Evolutionary conservation across 2,113 vertebrate genomes (phyloP).

Genomic region (Callopanchax toddi): DNA sequence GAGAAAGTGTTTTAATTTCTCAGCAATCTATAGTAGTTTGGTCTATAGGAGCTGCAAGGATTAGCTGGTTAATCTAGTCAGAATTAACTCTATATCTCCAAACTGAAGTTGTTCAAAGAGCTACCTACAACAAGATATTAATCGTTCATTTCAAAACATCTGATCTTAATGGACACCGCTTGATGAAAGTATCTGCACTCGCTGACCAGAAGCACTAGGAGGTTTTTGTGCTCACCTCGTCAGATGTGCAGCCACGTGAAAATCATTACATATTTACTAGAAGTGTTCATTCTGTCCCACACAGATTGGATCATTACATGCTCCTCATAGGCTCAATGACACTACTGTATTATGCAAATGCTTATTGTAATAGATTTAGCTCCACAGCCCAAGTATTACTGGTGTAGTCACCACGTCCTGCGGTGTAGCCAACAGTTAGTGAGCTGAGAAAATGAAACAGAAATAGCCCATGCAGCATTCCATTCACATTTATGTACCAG

Average conservation of each 20-base stretch:
- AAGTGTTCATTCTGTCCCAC: slow-evolving; percentile 60
- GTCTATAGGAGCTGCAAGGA: background rate
- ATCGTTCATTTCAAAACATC: background rate
- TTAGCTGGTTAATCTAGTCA: background rate
- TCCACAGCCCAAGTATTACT: slow-evolving; percentile 67
- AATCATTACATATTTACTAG: slow-evolving; percentile 70
- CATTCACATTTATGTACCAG: slow-evolving; percentile 58
- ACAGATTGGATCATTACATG: slow-evolving; percentile 74
- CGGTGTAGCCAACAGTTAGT: slow-evolving; percentile 75
- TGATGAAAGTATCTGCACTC: slow-evolving; percentile 30
- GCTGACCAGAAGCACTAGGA: slow-evolving; percentile 53
- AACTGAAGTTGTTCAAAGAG: background rate
- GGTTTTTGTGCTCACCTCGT: slow-evolving; percentile 41
- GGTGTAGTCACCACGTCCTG: slow-evolving; percentile 60
- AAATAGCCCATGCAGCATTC: slow-evolving; percentile 63
- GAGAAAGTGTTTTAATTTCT: no score
- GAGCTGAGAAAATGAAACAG: slow-evolving; percentile 74
- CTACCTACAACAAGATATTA: background rate
- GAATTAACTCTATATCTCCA: background rate
- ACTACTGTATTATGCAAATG: slow-evolving; percentile 73
- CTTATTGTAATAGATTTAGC: slow-evolving; percentile 70
- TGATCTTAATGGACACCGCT: slow-evolving; percentile 19
- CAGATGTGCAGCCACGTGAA: slow-evolving; percentile 67
- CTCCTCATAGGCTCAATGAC: slow-evolving; percentile 71
- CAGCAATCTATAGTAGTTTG: no score